Percentiles rank a stretch among this genome's conserved stretches.
Evolutionary conservation across 2,797 vertebrate genomes (phyloP).

Genomic region (Myiotriccus ornatus): DNA sequence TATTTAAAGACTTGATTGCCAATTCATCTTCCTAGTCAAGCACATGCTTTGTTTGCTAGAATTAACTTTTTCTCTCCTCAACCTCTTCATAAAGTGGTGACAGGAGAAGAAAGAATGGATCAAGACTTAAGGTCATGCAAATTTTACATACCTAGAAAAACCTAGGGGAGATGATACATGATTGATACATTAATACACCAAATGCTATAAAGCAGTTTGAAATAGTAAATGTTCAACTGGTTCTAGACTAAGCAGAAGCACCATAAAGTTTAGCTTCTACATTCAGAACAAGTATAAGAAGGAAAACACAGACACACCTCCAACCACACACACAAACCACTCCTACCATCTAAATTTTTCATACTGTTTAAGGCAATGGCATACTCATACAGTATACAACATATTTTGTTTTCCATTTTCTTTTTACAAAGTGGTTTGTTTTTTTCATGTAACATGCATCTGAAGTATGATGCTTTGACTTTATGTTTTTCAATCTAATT

Average conservation of each 20-base stretch:
- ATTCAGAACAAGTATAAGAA: neutral
- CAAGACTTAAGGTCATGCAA: neutral
- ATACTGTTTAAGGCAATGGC: neutral
- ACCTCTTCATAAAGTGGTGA: neutral
- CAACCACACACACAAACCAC: neutral
- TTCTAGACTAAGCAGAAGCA: neutral
- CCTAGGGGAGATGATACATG: neutral
- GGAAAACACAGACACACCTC: neutral
- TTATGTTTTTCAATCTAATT: neutral
- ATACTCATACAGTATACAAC: neutral
- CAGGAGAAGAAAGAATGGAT: neutral
- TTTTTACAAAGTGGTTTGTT: rapidly evolving
- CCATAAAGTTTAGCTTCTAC: neutral
- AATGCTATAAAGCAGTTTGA: neutral
- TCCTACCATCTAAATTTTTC: neutral
- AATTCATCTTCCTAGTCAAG: neutral
- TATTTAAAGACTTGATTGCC: neutral
- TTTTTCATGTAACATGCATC: neutral
- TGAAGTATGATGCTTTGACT: neutral
- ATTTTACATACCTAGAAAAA: neutral
- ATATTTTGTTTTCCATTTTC: neutral
- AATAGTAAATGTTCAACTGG: neutral
- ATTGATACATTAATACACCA: neutral
- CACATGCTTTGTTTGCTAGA: neutral
- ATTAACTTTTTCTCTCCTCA: neutral